Base-by-base conservation (phyloP, 2,797 vertebrate genomes). In the Xiphophorus birchmanni region DNA sequence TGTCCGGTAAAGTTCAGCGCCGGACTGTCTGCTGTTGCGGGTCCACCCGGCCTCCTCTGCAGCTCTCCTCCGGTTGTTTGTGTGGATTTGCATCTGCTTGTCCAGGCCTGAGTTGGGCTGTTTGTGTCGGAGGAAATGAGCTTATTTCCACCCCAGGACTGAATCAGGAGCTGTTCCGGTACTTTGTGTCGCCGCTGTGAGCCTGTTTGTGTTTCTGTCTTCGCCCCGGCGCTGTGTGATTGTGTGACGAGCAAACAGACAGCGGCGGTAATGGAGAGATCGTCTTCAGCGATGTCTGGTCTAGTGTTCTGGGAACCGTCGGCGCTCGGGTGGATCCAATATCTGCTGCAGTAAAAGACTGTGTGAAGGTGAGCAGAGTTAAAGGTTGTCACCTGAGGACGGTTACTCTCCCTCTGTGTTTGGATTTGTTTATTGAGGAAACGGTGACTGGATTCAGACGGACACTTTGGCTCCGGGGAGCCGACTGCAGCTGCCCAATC, bases 301-400 rank as follows among this genome's bases (percentile, higher is more conserved):
- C 21, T 26, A 0, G 37, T 26, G 65, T 69, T 26, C 37, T 44
- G 32, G 32, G 60, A 63, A 63, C 65, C 21, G 10, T 67, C 35
- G 15, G 63, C 21, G 17, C 32, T 4, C 8, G 21, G 37, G 21
- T 13, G 21, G 67, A 69, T 44, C 40, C 37, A 6, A 44, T 44
- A 42, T 42, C 15, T 26, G 21, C 67, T 44, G 40, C 67, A 26
- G 67, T 11, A 44, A 42, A 69, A 69, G 67, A 42, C 40, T 26
- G 40, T 1, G 65, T 44, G 67, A 69, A 69, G 67, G 67, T 69
- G 67, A 69, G 67, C 67, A 18, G 40, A 69, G 67, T 69, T 42
- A 69, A 42, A 40, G 9, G 37, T 23, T 42, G 37, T 67, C 67
- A 71, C 37, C 67, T 26, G 67, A 26, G 40, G 67, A 71, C 1